A percentile compares a stretch with the other conserved stretches of the same genome.
phyloP scores from a whole-genome alignment of 2,888 invertebrate genomes.

The Oscheius sp. region DNA sequence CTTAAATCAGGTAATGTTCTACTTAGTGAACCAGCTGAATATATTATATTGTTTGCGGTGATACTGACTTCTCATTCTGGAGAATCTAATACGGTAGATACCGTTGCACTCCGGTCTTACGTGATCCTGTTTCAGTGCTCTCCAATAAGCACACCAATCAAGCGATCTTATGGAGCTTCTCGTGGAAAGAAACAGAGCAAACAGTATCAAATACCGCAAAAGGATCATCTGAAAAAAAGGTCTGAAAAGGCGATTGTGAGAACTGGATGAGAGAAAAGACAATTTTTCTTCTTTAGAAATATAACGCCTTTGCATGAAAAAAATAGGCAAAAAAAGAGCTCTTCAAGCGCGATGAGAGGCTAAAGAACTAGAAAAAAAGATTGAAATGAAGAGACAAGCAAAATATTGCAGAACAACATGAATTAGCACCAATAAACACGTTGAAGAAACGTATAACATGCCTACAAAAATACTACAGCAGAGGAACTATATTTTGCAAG shows the following conservation, averaged over 20 bases:
- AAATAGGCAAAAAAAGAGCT: too few species aligned
- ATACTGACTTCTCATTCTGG: conserved; percentile 27
- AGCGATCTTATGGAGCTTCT: conserved; percentile 27
- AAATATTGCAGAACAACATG: too few species aligned
- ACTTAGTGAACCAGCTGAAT: neutral
- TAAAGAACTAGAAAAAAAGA: neutral
- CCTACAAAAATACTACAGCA: too few species aligned
- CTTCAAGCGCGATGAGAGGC: too few species aligned
- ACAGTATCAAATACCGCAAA: conserved; percentile 18
- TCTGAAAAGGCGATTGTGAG: too few species aligned
- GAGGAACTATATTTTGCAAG: too few species aligned
- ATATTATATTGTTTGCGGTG: neutral
- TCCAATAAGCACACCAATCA: conserved; percentile 51
- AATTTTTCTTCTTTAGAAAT: too few species aligned
- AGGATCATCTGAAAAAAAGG: conserved; percentile 11
- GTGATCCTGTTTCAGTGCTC: conserved; percentile 41
- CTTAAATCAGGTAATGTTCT: neutral
- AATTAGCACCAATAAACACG: too few species aligned
- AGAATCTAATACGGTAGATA: conserved; percentile 39
- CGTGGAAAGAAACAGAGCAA: conserved; percentile 19
- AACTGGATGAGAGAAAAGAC: neutral
- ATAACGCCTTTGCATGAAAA: too few species aligned
- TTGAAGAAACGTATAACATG: too few species aligned
- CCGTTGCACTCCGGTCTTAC: conserved; percentile 47
- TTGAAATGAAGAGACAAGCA: too few species aligned